Base-by-base conservation (phyloP, 2,113 vertebrate genomes). In the Pao palembangensis region DNA sequence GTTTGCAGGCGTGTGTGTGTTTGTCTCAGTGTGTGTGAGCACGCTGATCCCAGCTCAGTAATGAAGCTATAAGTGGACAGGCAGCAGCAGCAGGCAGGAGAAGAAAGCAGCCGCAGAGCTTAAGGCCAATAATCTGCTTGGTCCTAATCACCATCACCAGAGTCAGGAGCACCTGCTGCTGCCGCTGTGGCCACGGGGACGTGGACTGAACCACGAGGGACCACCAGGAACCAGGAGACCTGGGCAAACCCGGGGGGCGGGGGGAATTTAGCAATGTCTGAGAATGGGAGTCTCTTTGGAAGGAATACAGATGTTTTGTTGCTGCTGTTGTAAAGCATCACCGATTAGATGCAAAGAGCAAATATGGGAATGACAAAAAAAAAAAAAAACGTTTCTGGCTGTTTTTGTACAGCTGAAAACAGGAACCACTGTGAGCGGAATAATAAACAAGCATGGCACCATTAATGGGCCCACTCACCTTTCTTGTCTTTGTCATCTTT, bases 141-240 rank as follows among this genome's bases (percentile, higher is more conserved):
- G 74, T 81, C 72, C 81, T 86, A 91, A 90, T 90, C 86, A 82
- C 69, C 64, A 79, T 80, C 84, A 85, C 80, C 78, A 75, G 76
- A 88, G 83, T 88, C 78, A 85, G 79, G 68, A 85, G 86, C 85
- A 89, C 83, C 83, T 88, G 88, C 80, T 81, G 67, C 73, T 73
- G 48, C 75, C 60, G 42, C 64, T 75, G 63, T 31, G 58, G 61
- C 76, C 73, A 59, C 51, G 68, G 59, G 15, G 51, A 69, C 56
- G 52, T 57, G 52, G 51, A 57, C 53, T 52, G 23, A 51, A 41
- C 48, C 12, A 16, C 51, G 62, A n/a, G 34, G 46, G 16, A 16
- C 44, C 11, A 13, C 1, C 25, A 52, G 11, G 0, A 7, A 20
- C 56, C 53, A 28, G 13, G 42, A 54, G 17, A 28, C 16, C 31